Evolutionary conservation across 2,797 vertebrate species (phyloP).

Genomic region (Pseudomugil tenellus): DNA sequence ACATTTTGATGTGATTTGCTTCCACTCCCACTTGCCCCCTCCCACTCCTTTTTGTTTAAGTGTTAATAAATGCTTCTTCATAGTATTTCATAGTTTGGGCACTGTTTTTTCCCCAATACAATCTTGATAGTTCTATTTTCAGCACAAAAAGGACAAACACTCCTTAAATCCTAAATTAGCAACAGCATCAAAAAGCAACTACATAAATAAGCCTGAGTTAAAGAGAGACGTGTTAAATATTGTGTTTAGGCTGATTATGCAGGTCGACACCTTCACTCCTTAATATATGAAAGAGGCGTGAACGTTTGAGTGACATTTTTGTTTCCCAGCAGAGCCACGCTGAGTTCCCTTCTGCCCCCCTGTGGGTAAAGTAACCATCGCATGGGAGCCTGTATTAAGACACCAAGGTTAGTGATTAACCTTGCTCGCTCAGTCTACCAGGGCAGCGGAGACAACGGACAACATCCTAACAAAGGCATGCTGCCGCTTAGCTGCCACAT

Average conservation of each 20-base stretch:
- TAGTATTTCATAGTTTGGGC: no score
- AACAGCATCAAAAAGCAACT: no score
- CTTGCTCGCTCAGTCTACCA: conserved; percentile 56
- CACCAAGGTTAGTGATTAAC: conserved; percentile 82
- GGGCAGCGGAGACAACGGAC: conserved; percentile 46
- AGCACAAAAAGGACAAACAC: no score
- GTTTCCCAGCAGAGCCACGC: conserved; percentile 47
- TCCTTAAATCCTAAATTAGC: no score
- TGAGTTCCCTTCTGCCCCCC: conserved; percentile 67
- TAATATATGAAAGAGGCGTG: conserved; percentile 18
- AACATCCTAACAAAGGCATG: conserved; percentile 72
- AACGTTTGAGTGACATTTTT: conserved; percentile 53
- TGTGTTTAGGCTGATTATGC: background rate
- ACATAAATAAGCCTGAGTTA: background rate
- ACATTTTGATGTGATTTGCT: background rate
- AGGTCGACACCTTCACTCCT: background rate
- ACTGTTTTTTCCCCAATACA: no score
- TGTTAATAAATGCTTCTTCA: no score
- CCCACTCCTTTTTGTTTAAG: no score
- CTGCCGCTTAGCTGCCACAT: conserved; percentile 65
- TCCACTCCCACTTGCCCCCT: no score
- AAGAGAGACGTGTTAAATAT: background rate
- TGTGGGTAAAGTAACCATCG: conserved; percentile 63
- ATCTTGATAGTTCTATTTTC: no score
- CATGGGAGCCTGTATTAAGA: conserved; percentile 41